Base-by-base conservation (phyloP, 1,140 invertebrate genomes). In the Arctopsyche grandis region DNA sequence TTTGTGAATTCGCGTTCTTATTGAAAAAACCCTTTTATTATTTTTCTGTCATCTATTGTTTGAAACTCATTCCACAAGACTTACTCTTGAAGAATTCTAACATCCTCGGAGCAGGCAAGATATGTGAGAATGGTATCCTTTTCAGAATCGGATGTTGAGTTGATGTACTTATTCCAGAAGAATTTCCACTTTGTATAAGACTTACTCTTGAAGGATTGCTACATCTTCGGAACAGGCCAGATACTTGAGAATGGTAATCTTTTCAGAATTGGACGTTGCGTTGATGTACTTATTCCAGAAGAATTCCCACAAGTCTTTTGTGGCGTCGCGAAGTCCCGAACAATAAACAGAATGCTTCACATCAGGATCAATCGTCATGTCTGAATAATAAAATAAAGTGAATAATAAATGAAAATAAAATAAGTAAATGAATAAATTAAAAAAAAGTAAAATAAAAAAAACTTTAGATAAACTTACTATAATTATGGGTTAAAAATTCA, bases 201-300 rank as follows among this genome's bases (percentile, higher is more conserved):
- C 3, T 12, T 73, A 48, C 46, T 48, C 19, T 73, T 19, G 22
- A 19, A 73, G 38, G 21, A 73, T 48, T 48, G 4, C 3, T 52
- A 22, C 9, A 63, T 43, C 19, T 60, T 75, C 52, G 10, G 52
- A 21, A 21, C 73, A 75, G 0, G 43, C 73, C 29, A 75, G 44
- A 58, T 44, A n/a, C 1, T 24, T 75, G 9, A 75, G 21, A 5
- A 73, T 52, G 3, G 12, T 7, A 38, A 56, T 60, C n/a, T 44
- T 52, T 63, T 75, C 48, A 7, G 48, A 60, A 38, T 21, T 24
- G 29, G 73, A 26, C 9, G 9, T 12, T 24, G 52, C 26, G 21
- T 24, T 14, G 38, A 3, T 10, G 16, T 29, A 75, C 89, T 19
- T n/a, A n/a, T n/a, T n/a, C n/a, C n/a, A n/a, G n/a, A n/a, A n/a